A percentile compares a stretch with the other conserved stretches of the same genome.
phyloP scores from a whole-genome alignment of 2,113 vertebrate genomes.

The Odobenus rosmarus region DNA sequence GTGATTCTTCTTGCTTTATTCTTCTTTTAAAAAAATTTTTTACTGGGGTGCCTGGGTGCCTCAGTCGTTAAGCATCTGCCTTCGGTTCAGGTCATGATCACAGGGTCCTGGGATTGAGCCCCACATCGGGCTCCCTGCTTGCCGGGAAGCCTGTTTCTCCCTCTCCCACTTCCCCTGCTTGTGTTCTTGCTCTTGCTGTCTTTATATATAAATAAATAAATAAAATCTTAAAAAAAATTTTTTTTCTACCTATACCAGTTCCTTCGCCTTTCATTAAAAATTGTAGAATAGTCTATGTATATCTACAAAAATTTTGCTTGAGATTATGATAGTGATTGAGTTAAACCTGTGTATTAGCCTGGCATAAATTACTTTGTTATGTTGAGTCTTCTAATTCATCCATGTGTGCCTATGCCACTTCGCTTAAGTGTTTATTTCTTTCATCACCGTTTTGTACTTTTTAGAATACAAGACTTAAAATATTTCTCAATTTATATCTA shows the following conservation, averaged over 20 bases:
- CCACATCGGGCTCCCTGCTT: too few relatives aligned
- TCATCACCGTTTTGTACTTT: not conserved
- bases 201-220: too few relatives aligned
- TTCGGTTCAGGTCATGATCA: too few relatives aligned
- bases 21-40: not conserved
- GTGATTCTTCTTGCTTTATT: not conserved
- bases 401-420: not conserved
- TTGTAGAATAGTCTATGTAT: not conserved
- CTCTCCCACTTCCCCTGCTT: too few relatives aligned
- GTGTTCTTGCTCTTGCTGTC: too few relatives aligned
- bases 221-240: not conserved
- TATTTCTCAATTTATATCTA: not conserved
- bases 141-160: too few relatives aligned
- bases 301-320: not conserved
- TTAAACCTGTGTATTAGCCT: not conserved
- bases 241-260: not conserved
- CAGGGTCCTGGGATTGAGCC: too few relatives aligned
- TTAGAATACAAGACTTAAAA: not conserved
- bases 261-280: not conserved
- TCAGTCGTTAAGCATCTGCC: too few relatives aligned
- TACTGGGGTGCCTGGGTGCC: too few relatives aligned
- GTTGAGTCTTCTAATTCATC: not conserved
- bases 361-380: not conserved
- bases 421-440: not conserved
- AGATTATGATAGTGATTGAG: not conserved